Evolutionary conservation across 2,113 vertebrate species (phyloP).

Genomic region (Prolemur simus): DNA sequence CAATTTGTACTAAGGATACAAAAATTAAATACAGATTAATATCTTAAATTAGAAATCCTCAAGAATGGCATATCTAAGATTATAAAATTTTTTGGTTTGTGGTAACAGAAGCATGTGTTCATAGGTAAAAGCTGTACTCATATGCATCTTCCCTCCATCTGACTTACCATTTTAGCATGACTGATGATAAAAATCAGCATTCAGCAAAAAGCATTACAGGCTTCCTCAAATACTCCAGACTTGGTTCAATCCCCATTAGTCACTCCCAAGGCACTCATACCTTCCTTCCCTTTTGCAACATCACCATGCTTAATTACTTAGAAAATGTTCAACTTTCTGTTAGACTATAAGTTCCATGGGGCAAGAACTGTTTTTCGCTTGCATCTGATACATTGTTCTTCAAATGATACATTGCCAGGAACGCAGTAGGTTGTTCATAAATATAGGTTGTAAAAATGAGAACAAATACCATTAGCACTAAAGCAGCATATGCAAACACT

Average conservation of each 20-base stretch:
- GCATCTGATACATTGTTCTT: not conserved
- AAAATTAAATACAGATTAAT: conserved; percentile 14
- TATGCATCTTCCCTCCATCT: not conserved
- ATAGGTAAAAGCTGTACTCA: not conserved
- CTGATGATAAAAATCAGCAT: not conserved
- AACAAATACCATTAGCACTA: not conserved
- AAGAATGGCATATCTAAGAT: not conserved
- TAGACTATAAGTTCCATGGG: not conserved
- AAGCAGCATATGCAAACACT: not conserved
- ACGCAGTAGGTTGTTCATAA: not conserved
- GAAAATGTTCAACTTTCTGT: not conserved
- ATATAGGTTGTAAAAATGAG: not conserved
- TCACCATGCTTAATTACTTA: not conserved
- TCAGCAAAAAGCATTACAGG: not conserved
- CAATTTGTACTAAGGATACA: not conserved
- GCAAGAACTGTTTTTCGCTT: not conserved
- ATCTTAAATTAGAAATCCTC: conserved; percentile 44
- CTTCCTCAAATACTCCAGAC: not conserved
- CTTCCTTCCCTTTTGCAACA: not conserved
- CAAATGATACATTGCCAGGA: not conserved
- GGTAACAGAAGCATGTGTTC: not conserved
- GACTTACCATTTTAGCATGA: not conserved
- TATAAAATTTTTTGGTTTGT: not conserved
- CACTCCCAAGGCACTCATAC: not conserved
- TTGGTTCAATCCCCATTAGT: not conserved